A percentile compares a stretch with the other conserved stretches of the same genome.
These are phyloP conservation scores for Acholoe squamosa DNA, from an alignment of 2,888 invertebrate genomes.

Conservation along the genomic window DNA sequence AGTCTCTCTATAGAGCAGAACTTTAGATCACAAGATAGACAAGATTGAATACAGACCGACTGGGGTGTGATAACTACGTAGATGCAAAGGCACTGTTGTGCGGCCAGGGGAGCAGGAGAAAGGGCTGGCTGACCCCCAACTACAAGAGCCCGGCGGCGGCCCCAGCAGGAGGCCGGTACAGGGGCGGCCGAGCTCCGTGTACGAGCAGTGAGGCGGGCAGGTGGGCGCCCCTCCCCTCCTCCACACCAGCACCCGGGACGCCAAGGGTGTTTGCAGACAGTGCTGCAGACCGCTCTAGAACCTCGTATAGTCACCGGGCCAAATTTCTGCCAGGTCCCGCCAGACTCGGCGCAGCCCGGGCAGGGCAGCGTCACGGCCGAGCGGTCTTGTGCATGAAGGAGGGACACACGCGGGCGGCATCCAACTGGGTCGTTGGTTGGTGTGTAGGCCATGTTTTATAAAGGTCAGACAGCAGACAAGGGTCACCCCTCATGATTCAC, in stretches of 20 bases:
- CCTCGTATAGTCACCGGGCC: too few relatives aligned
- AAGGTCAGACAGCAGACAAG: background rate
- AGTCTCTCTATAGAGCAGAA: slow-evolving; percentile 24
- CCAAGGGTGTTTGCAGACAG: too few relatives aligned
- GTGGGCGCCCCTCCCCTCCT: background rate
- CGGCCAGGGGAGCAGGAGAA: background rate
- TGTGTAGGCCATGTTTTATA: background rate
- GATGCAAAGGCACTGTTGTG: background rate
- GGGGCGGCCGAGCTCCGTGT: background rate
- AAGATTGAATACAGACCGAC: background rate
- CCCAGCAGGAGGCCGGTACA: background rate
- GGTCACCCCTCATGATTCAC: background rate
- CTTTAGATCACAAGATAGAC: slow-evolving; percentile 53
- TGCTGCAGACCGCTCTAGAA: too few relatives aligned
- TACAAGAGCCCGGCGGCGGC: background rate
- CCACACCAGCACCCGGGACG: background rate
- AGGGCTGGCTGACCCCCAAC: too few relatives aligned
- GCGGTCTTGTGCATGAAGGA: background rate
- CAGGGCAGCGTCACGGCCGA: too few relatives aligned
- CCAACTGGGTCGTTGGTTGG: background rate
- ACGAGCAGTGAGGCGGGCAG: background rate
- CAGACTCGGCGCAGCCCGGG: too few relatives aligned
- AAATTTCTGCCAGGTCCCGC: too few relatives aligned
- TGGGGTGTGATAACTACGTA: background rate
- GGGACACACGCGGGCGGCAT: background rate